These are phyloP conservation scores for Equus przewalskii DNA, from an alignment of 2,113 vertebrate species.

Conservation along the genomic window DNA sequence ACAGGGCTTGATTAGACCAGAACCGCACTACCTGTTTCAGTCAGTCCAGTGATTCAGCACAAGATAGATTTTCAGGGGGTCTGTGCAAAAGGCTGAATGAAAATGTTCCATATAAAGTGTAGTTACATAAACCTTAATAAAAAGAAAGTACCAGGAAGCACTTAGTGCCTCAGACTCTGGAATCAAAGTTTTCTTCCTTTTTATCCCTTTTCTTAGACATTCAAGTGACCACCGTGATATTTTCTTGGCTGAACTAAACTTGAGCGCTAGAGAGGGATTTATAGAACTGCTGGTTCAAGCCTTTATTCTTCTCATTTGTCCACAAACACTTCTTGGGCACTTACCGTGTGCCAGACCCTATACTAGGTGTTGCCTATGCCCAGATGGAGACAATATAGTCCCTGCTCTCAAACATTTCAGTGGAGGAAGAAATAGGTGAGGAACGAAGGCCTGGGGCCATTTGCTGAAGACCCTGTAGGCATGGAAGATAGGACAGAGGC, in stretches of 20 bases:
- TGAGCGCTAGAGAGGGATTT: neutral
- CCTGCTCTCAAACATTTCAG: neutral
- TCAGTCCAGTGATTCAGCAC: slow-evolving; percentile 51
- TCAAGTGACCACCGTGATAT: neutral
- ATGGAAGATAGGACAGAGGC: neutral
- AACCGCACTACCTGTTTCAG: slow-evolving; percentile 34
- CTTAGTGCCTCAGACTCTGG: neutral
- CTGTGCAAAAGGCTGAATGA: slow-evolving; percentile 73
- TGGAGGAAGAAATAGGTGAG: neutral
- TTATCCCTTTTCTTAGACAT: neutral
- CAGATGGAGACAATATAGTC: neutral
- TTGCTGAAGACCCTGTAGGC: neutral
- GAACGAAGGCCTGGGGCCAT: neutral
- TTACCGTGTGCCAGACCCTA: neutral
- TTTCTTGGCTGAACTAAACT: neutral
- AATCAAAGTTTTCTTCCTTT: neutral
- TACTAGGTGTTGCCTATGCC: neutral
- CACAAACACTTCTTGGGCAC: neutral
- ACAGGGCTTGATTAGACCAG: slow-evolving; percentile 53
- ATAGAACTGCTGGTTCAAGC: neutral
- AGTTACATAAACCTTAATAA: slow-evolving; percentile 81
- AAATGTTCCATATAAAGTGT: slow-evolving; percentile 69
- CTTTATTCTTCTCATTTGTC: neutral
- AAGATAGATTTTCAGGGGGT: slow-evolving; percentile 62
- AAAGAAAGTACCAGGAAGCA: slow-evolving; percentile 35